Conservation (phyloP, 2,888 invertebrate genomes). For the Eupithecia vulgata region DNA sequence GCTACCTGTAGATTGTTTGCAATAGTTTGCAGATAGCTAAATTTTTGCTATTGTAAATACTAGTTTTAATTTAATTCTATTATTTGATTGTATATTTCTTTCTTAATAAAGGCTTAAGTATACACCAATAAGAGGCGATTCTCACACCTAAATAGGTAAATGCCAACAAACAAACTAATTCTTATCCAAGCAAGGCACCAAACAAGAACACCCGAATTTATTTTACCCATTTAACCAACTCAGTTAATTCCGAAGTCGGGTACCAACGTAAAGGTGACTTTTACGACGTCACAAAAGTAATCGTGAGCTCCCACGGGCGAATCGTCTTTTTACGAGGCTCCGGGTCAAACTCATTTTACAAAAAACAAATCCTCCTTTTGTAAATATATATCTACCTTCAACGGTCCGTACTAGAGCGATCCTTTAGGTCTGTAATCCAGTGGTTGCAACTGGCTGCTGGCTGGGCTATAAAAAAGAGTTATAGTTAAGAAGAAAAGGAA, state of each 20-base stretch:
- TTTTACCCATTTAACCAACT: slow-evolving; percentile 39
- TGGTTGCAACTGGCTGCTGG: slow-evolving; percentile 62
- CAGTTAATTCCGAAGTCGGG: slow-evolving; percentile 45
- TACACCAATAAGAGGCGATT: not conserved
- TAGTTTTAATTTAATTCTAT: too few relatives aligned
- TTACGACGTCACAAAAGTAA: slow-evolving; percentile 49
- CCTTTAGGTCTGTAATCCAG: slow-evolving; percentile 79
- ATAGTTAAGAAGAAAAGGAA: slow-evolving; percentile 83
- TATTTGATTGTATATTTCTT: too few relatives aligned
- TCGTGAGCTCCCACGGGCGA: slow-evolving; percentile 43
- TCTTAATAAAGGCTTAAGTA: too few relatives aligned
- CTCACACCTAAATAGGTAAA: not conserved
- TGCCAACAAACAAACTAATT: not conserved
- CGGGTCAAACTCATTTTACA: slow-evolving; percentile 47
- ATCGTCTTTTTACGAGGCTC: slow-evolving; percentile 44
- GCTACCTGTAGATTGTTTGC: too few relatives aligned
- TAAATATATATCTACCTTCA: slow-evolving; percentile 63
- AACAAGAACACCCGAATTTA: slow-evolving; percentile 31
- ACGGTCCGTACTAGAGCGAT: slow-evolving; percentile 65
- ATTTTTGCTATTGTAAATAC: too few relatives aligned
- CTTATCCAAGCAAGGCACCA: not conserved
- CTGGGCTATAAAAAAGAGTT: slow-evolving; percentile 84
- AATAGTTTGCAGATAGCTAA: too few relatives aligned
- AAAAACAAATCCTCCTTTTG: slow-evolving; percentile 50
- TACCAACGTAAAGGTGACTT: slow-evolving; percentile 47